Evolutionary conservation across 2,888 invertebrate genomes (phyloP).

Genomic region (Drosophila anomalata): DNA sequence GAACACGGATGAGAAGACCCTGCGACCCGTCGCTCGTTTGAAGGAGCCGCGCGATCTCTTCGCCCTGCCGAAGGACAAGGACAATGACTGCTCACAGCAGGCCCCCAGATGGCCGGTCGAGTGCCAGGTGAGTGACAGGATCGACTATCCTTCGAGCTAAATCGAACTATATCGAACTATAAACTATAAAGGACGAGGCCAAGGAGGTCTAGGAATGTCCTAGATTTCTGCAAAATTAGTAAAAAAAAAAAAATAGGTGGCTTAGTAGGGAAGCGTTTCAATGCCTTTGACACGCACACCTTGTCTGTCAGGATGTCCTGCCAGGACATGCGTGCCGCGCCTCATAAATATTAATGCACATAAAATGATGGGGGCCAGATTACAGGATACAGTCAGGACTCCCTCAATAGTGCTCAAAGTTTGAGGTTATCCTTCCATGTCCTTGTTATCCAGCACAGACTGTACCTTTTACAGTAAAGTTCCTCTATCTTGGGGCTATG

Average conservation of each 20-base stretch:
- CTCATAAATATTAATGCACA: conserved; percentile 53
- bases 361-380: conserved; percentile 14
- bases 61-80: conserved; percentile 87
- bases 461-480: background rate
- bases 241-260: background rate
- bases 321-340: conserved; percentile 38
- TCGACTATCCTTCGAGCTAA: background rate
- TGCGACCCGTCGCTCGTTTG: conserved; percentile 87
- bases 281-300: conserved; percentile 48
- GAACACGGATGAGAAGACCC: conserved; percentile 87
- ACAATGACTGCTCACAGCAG: conserved; percentile 89
- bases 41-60: conserved; percentile 90
- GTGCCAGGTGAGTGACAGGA: conserved; percentile 89
- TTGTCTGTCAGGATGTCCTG: conserved; percentile 31
- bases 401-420: background rate
- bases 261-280: conserved; percentile 7
- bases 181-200: conserved; percentile 7
- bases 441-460: background rate
- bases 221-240: conserved; percentile 18
- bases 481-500: conserved; percentile 22
- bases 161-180: conserved; percentile 10
- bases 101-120: conserved; percentile 94
- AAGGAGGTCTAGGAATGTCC: conserved; percentile 9
- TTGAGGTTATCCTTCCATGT: background rate
- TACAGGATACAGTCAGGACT: background rate